These are phyloP conservation scores for Sinodicranocentrus sp. DNA, from an alignment of 2,888 invertebrate species.

Conservation along the genomic window DNA sequence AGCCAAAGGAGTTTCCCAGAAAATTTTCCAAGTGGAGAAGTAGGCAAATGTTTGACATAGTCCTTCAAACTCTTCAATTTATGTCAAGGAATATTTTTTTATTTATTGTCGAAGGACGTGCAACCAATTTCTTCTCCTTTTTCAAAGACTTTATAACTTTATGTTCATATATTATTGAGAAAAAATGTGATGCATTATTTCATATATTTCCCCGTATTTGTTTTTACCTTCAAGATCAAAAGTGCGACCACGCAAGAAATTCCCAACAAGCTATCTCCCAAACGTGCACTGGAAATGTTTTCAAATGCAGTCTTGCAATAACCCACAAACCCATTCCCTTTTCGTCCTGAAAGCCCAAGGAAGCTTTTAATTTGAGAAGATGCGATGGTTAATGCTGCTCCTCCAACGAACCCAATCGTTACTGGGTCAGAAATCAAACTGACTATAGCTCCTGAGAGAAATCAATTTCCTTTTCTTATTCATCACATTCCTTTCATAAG, in stretches of 20 bases:
- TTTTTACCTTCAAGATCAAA: conserved; percentile 82
- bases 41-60: conserved; percentile 78
- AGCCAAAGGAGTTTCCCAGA: conserved; percentile 85
- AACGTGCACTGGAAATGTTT: conserved; percentile 53
- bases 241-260: conserved; percentile 86
- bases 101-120: too few relatives aligned
- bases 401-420: conserved; percentile 78
- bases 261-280: conserved; percentile 70
- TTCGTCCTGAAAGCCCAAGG: conserved; percentile 70
- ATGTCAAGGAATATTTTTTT: too few relatives aligned
- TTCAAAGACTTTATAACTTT: too few relatives aligned
- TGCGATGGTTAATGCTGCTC: conserved; percentile 78
- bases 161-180: too few relatives aligned
- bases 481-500: neutral
- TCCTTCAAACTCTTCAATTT: conserved; percentile 85
- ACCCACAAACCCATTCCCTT: conserved; percentile 71
- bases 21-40: conserved; percentile 78
- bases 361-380: conserved; percentile 77
- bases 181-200: neutral
- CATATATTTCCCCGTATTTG: too few relatives aligned
- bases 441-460: conserved; percentile 77
- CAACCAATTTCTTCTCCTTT: too few relatives aligned
- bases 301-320: conserved; percentile 56
- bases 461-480: neutral
- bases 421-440: conserved; percentile 78